phyloP scores from a whole-genome alignment of 2,888 invertebrate genomes.

The Orthosia cruda region DNA sequence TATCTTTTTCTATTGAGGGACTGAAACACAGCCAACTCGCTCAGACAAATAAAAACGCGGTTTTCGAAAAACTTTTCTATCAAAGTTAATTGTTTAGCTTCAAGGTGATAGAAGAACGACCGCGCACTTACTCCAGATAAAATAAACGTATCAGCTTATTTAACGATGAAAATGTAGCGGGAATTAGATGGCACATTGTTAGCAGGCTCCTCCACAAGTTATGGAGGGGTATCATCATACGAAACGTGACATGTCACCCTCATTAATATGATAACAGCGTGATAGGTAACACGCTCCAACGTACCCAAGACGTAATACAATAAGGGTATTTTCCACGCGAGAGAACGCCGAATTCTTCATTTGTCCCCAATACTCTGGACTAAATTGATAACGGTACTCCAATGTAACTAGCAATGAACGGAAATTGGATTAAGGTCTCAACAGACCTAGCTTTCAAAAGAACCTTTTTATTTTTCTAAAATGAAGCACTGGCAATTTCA shows the following conservation, averaged over 20 bases:
- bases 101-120: slow-evolving; percentile 4
- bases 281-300: slow-evolving; percentile 61
- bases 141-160: slow-evolving; percentile 36
- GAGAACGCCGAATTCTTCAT: slow-evolving; percentile 56
- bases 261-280: slow-evolving; percentile 71
- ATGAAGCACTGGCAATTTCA: slow-evolving; percentile 48
- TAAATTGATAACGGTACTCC: slow-evolving; percentile 63
- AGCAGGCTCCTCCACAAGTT: slow-evolving; percentile 42
- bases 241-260: slow-evolving; percentile 66
- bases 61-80: slow-evolving; percentile 4
- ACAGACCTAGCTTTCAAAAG: slow-evolving; percentile 39
- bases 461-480: slow-evolving; percentile 55
- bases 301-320: slow-evolving; percentile 56
- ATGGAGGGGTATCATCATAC: slow-evolving; percentile 50
- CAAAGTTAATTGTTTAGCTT: slow-evolving; percentile 6
- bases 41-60: slow-evolving; percentile 6
- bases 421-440: slow-evolving; percentile 63
- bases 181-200: slow-evolving; percentile 62
- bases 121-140: neutral
- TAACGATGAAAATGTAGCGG: slow-evolving; percentile 26
- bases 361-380: slow-evolving; percentile 54
- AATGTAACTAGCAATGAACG: slow-evolving; percentile 58
- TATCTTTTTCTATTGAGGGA: slow-evolving; percentile 8
- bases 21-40: neutral
- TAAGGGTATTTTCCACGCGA: slow-evolving; percentile 59